These are phyloP conservation scores for Thomomys bottae DNA, from an alignment of 2,113 vertebrate genomes.

Conservation along the genomic window DNA sequence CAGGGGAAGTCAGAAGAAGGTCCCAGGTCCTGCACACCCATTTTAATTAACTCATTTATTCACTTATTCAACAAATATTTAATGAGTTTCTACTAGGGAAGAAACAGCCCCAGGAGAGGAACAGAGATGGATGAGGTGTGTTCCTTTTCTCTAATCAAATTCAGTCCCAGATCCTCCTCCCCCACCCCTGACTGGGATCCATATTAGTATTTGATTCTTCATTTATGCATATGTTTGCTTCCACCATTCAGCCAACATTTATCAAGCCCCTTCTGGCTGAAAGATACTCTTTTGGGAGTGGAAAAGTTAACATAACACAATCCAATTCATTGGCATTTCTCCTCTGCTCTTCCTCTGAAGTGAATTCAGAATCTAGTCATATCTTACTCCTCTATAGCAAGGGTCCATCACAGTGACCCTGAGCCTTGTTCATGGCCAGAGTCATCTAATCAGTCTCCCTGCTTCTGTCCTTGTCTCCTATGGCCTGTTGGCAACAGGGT, in stretches of 20 bases:
- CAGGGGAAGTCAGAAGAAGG: not conserved
- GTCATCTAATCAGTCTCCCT: not conserved
- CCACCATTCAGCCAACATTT: conserved; percentile 13
- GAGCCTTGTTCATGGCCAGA: not conserved
- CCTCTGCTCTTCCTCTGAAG: not conserved
- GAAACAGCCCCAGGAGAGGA: conserved; percentile 27
- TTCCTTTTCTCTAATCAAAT: conserved; percentile 43
- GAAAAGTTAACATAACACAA: not conserved
- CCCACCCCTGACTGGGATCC: not conserved
- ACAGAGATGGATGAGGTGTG: not conserved
- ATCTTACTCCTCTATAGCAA: not conserved
- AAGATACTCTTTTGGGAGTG: conserved; percentile 3
- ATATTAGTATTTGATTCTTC: conserved; percentile 26
- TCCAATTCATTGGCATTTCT: not conserved
- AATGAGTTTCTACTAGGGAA: conserved; percentile 55
- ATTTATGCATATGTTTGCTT: conserved; percentile 36
- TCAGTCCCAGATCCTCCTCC: not conserved
- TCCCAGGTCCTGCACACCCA: not conserved
- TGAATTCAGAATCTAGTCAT: not conserved
- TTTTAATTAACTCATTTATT: conserved; percentile 66
- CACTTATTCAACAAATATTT: conserved; percentile 63
- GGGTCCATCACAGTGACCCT: rapidly evolving
- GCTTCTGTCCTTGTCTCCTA: not conserved
- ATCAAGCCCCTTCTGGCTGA: not conserved
- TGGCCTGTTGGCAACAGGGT: not conserved